Percentiles rank a stretch among this genome's conserved stretches.
These are phyloP conservation scores for Helarctos malayanus DNA, from an alignment of 2,797 vertebrate genomes.

Conservation along the genomic window DNA sequence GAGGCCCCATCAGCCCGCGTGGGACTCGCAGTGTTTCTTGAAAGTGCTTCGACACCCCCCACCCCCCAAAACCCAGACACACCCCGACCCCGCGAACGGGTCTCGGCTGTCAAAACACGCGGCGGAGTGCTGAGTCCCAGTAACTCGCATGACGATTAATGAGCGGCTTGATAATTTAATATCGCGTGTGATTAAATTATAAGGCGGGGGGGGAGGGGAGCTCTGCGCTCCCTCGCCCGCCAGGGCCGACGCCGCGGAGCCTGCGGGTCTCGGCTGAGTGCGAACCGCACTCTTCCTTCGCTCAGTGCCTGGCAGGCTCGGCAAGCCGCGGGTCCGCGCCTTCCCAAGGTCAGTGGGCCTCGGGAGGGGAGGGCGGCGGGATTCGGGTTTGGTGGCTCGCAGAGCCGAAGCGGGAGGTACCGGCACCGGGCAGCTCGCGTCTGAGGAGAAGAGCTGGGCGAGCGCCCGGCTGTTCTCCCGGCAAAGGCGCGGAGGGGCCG, in stretches of 20 bases:
- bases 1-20: neutral
- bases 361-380: neutral
- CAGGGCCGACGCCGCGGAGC: slow-evolving; percentile 12
- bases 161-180: slow-evolving; percentile 80
- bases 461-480: fast-evolving
- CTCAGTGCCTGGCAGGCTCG: neutral
- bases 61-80: slow-evolving; percentile 24
- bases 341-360: slow-evolving; percentile 77
- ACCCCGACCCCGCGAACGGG: neutral
- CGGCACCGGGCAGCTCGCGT: neutral
- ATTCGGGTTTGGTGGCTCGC: neutral
- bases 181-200: slow-evolving; percentile 79
- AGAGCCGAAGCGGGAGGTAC: neutral
- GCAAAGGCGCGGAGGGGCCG: neutral
- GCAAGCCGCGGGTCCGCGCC: neutral
- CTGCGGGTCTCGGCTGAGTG: neutral
- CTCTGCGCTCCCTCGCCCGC: neutral
- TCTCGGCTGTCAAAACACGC: slow-evolving; percentile 47
- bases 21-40: neutral
- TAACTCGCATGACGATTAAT: slow-evolving; percentile 77
- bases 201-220: slow-evolving; percentile 74
- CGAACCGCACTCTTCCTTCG: neutral
- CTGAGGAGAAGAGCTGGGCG: fast-evolving
- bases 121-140: slow-evolving; percentile 35
- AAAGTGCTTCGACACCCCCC: neutral